A percentile compares a stretch with the other conserved stretches of the same genome.
Conservation (phyloP, 2,797 vertebrate genomes). For the Rachycentron canadum region DNA sequence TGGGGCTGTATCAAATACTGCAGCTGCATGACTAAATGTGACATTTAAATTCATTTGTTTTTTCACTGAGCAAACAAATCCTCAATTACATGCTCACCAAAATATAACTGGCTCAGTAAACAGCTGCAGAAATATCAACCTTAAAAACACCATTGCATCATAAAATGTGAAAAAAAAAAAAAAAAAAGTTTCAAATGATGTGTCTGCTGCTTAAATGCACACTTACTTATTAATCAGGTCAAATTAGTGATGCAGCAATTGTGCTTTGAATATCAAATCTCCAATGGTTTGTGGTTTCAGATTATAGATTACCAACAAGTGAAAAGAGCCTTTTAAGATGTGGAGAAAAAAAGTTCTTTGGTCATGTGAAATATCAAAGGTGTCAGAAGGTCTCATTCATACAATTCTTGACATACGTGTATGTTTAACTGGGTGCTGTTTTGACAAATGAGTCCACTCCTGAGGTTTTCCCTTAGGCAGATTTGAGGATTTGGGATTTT, state of each 20-base stretch:
- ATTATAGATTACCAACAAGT: neutral
- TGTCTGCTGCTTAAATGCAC: neutral
- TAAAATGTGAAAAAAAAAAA: neutral
- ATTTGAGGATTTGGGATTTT: constrained; percentile 25
- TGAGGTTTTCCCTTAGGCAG: constrained; percentile 39
- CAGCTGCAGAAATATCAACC: neutral
- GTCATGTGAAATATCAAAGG: constrained; percentile 12
- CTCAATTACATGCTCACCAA: constrained; percentile 52
- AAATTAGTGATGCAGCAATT: neutral
- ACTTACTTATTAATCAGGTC: neutral
- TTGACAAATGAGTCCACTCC: constrained; percentile 55
- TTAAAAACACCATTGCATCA: neutral
- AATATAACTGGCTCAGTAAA: constrained; percentile 38
- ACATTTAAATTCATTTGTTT: constrained; percentile 28
- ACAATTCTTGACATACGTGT: constrained; percentile 45
- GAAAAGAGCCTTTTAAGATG: neutral
- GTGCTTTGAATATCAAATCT: neutral
- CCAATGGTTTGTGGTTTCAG: neutral
- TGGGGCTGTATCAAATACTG: constrained; percentile 22
- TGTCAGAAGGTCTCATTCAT: constrained; percentile 17
- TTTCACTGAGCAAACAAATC: constrained; percentile 43
- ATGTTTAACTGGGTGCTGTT: constrained; percentile 38
- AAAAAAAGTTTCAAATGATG: neutral
- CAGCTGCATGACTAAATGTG: constrained; percentile 43
- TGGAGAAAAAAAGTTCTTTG: neutral